Evolutionary conservation across 2,888 invertebrate genomes (phyloP).

Genomic region (Bedellia somnulentella): DNA sequence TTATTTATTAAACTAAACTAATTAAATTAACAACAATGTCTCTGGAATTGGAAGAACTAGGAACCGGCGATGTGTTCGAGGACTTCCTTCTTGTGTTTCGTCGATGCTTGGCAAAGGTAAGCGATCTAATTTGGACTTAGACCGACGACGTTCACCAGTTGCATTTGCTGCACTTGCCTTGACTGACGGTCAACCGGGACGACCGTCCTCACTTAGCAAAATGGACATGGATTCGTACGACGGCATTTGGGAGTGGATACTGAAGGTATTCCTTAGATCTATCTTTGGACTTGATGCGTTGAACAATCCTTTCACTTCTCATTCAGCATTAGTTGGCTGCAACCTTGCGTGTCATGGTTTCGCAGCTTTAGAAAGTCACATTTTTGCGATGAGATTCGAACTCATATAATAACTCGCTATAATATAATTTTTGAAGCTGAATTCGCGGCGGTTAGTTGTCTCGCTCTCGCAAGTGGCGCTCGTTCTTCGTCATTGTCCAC

Average conservation of each 20-base stretch:
- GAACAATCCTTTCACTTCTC: slow-evolving; percentile 3
- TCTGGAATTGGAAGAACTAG: slow-evolving; percentile 66
- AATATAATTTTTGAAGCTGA: no score
- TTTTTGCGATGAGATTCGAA: no score
- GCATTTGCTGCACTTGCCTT: slow-evolving; percentile 15
- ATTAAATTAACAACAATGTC: slow-evolving; percentile 66
- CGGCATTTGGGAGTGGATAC: slow-evolving; percentile 29
- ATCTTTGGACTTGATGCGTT: background rate
- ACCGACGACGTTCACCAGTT: slow-evolving; percentile 20
- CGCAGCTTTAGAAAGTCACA: no score
- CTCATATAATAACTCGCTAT: no score
- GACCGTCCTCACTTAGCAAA: slow-evolving; percentile 2
- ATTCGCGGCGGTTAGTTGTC: no score
- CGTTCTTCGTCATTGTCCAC: no score
- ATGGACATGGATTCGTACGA: slow-evolving; percentile 31
- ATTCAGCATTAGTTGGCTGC: no score
- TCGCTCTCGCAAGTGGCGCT: no score
- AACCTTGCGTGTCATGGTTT: no score
- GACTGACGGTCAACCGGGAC: slow-evolving; percentile 12
- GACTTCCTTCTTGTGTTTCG: slow-evolving; percentile 73
- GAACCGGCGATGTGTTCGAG: slow-evolving; percentile 72
- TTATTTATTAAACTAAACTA: slow-evolving; percentile 21
- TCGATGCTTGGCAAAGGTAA: slow-evolving; percentile 71
- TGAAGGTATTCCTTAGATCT: slow-evolving; percentile 22
- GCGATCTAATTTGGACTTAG: slow-evolving; percentile 36